phyloP scores from a whole-genome alignment of 2,113 vertebrate genomes.

The Oophaga pumilio region DNA sequence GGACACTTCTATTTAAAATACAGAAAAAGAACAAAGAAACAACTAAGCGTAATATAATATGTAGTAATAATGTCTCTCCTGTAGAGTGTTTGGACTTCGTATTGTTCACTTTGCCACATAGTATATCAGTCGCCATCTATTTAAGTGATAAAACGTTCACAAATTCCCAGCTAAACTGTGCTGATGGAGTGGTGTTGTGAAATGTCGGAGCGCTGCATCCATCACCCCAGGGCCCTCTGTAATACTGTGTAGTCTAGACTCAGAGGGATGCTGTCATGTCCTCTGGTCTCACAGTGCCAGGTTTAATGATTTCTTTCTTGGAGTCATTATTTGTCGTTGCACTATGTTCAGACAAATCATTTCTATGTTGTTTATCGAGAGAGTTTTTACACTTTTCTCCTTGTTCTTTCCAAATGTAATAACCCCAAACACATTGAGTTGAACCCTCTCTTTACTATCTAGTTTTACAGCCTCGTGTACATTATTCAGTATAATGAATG shows the following conservation, averaged over 20 bases:
- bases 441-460: neutral
- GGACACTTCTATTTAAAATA: no score
- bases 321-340: constrained; percentile 12
- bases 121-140: neutral
- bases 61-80: neutral
- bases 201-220: neutral
- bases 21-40: no score
- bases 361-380: constrained; percentile 14
- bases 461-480: neutral
- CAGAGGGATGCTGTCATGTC: neutral
- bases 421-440: neutral
- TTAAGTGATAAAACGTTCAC: neutral
- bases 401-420: neutral
- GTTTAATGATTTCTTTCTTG: neutral
- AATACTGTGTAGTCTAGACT: neutral
- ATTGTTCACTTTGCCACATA: neutral
- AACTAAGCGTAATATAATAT: no score
- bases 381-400: neutral
- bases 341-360: constrained; percentile 26
- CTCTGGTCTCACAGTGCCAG: neutral
- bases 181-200: neutral
- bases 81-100: neutral
- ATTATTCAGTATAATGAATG: neutral
- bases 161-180: neutral
- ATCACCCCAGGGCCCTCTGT: neutral